These are phyloP conservation scores for Zaprionus inermis DNA, from an alignment of 1,140 invertebrate genomes.

Conservation along the genomic window DNA sequence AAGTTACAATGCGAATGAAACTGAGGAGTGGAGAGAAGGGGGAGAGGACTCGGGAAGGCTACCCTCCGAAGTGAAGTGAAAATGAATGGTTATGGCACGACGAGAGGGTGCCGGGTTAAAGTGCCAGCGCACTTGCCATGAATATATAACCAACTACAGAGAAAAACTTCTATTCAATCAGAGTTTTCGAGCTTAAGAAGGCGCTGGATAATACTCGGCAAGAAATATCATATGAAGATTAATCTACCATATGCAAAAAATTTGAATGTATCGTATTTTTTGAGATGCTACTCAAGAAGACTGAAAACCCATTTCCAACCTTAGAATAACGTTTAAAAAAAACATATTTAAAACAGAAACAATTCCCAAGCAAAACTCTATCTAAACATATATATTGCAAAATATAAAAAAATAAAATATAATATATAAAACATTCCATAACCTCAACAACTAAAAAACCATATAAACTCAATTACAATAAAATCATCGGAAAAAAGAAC, in stretches of 20 bases:
- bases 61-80: slow-evolving; percentile 40
- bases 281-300: too few species aligned
- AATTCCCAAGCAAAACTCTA: neutral
- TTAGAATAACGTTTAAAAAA: neutral
- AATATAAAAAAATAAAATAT: neutral
- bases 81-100: slow-evolving; percentile 36
- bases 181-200: neutral
- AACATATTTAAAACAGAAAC: too few species aligned
- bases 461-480: neutral
- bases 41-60: neutral
- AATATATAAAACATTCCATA: neutral
- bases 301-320: neutral
- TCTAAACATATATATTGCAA: neutral
- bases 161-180: neutral
- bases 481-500: slow-evolving; percentile 16
- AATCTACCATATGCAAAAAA: too few species aligned
- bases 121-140: slow-evolving; percentile 11
- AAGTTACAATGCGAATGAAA: slow-evolving; percentile 53
- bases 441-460: neutral
- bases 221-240: neutral
- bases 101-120: slow-evolving; percentile 22
- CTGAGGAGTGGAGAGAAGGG: neutral
- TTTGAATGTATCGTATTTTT: neutral
- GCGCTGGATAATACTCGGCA: neutral
- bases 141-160: neutral